Evolutionary conservation across 2,888 invertebrate species (phyloP), one percentile per base, ranked within the genome.

Genomic region (Torymus auratus): DNA sequence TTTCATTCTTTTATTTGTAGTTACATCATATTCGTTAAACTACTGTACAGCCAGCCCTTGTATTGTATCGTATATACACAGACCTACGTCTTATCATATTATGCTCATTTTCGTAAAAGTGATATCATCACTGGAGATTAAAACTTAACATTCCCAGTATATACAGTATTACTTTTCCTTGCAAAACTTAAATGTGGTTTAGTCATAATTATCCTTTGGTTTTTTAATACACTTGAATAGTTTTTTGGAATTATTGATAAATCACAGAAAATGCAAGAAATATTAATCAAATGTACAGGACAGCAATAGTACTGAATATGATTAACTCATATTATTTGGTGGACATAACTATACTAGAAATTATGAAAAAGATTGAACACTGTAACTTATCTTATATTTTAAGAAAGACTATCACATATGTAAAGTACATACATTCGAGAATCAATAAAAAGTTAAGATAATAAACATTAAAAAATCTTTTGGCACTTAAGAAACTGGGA

Each of bases 1-100:
- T 73, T 12, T 20, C 55, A 60, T 67, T 76, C 77, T 71, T 78
- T 78, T 81, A 64, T 83, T 83, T 65, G 84, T 74, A 61, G 80
- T 83, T 78, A 78, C 78, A 78, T 65, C 23, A 61, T 78, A 76
- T 55, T 73, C 53, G 70, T 61, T 70, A 52, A 74, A 78, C 81
- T 78, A 74, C 71, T 70, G 72, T 81, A 70, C 78, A 81, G 72
- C 41, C 69, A 81, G 56, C 62, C 17, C 60, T 73, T 74, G 67
- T 70, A 74, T 61, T 80, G 73, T 64, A 80, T 80, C 76, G 55
- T 80, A 53, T 67, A 65, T 72, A 76, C 28, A 74, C 79, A 75
- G 60, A 76, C 76, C 67, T 76, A 75, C 68, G 12, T 60, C 67
- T 72, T 80, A 75, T 76, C 81, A 74, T 76, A 69, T 76, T 80